These are phyloP conservation scores for Formica aserva DNA, from an alignment of 2,888 invertebrate species.

Conservation along the genomic window DNA sequence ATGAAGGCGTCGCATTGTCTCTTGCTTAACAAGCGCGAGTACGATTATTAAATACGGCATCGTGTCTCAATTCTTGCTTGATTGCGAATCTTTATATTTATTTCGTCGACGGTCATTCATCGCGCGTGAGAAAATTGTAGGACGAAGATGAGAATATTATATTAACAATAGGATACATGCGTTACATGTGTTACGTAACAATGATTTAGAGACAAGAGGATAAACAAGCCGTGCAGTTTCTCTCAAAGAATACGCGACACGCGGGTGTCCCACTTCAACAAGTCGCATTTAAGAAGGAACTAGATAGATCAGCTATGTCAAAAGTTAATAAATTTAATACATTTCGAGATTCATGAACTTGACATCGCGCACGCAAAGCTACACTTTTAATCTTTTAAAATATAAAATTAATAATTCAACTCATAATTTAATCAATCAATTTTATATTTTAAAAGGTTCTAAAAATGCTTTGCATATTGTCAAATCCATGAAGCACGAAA, in stretches of 20 bases:
- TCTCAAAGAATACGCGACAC: background rate
- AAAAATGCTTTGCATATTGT: too few species aligned
- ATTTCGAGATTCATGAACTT: too few species aligned
- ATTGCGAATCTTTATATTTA: slow-evolving; percentile 9
- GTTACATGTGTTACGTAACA: slow-evolving; percentile 35
- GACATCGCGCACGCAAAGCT: too few species aligned
- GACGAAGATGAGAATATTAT: slow-evolving; percentile 42
- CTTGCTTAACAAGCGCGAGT: slow-evolving; percentile 27
- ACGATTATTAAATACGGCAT: slow-evolving; percentile 42
- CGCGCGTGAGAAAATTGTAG: slow-evolving; percentile 33
- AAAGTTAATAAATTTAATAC: too few species aligned
- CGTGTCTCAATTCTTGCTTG: slow-evolving; percentile 33
- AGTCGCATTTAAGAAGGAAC: background rate
- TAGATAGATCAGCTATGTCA: too few species aligned
- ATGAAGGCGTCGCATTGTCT: slow-evolving; percentile 52
- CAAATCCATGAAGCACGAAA: too few species aligned
- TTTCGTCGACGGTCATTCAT: background rate
- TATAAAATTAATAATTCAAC: too few species aligned
- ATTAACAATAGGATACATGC: slow-evolving; percentile 41
- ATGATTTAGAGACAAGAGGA: background rate
- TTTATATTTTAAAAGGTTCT: too few species aligned
- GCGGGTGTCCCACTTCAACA: background rate
- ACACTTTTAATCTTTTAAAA: too few species aligned
- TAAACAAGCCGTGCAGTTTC: slow-evolving; percentile 7
- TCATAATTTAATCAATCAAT: too few species aligned